phyloP scores from a whole-genome alignment of 1,140 invertebrate species.

The Ectropis grisescens region DNA sequence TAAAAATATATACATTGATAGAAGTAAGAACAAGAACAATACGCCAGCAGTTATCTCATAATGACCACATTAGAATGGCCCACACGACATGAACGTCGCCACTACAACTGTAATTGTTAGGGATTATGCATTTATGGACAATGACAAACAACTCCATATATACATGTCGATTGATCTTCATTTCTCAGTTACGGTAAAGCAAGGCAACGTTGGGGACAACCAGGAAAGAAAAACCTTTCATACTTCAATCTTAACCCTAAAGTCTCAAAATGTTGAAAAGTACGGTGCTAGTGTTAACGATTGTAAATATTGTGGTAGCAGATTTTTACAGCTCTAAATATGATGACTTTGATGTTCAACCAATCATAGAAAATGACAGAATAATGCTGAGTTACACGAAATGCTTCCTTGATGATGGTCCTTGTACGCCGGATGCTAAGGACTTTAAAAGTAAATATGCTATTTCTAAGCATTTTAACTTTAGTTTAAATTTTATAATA shows the following conservation, averaged over 20 bases:
- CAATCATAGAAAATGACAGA: slow-evolving; percentile 76
- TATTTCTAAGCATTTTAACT: no score
- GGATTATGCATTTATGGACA: slow-evolving; percentile 14
- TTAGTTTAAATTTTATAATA: no score
- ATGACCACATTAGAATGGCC: no score
- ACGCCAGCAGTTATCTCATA: no score
- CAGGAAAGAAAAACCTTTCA: neutral
- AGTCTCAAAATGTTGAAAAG: neutral
- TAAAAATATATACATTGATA: no score
- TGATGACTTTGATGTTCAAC: slow-evolving; percentile 79
- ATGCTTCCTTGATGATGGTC: slow-evolving; percentile 78
- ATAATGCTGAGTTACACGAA: slow-evolving; percentile 78
- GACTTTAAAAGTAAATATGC: slow-evolving; percentile 79
- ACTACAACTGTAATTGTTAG: no score
- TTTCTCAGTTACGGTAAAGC: neutral
- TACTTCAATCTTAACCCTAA: no score
- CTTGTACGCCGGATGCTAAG: slow-evolving; percentile 80
- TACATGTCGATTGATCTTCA: neutral
- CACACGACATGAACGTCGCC: no score
- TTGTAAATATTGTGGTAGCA: slow-evolving; percentile 6
- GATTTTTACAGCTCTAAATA: slow-evolving; percentile 51
- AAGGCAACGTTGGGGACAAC: no score
- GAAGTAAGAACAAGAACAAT: no score
- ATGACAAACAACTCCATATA: slow-evolving; percentile 17
- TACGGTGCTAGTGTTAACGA: neutral